These are phyloP conservation scores for Carposina sasakii DNA, from an alignment of 1,140 invertebrate species.

Conservation along the genomic window DNA sequence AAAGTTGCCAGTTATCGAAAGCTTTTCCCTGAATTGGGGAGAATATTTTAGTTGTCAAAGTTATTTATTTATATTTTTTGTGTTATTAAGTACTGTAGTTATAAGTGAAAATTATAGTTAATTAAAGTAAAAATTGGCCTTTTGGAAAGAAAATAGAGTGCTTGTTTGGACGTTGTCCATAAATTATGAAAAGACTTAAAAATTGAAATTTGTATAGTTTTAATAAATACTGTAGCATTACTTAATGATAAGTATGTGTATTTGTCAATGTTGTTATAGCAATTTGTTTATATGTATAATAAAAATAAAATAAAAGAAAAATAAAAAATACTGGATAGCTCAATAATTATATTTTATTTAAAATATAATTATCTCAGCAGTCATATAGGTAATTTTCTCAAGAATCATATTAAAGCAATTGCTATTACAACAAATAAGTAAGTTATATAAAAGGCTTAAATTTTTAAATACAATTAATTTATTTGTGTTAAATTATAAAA, in stretches of 20 bases:
- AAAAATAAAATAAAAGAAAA: background rate
- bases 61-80: too few species aligned
- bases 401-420: background rate
- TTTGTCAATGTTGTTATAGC: background rate
- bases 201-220: conserved; percentile 8
- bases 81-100: too few species aligned
- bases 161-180: conserved; percentile 48
- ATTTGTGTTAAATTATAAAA: too few species aligned
- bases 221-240: background rate
- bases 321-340: background rate
- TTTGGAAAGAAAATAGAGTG: conserved; percentile 42
- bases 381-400: background rate
- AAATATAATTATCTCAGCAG: background rate
- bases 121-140: conserved; percentile 41
- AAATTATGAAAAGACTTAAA: conserved; percentile 19
- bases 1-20: too few species aligned
- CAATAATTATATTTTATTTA: background rate
- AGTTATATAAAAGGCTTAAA: too few species aligned
- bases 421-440: too few species aligned
- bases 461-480: too few species aligned
- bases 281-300: background rate
- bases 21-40: too few species aligned
- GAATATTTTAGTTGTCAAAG: too few species aligned
- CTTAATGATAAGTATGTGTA: background rate
- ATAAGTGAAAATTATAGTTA: conserved; percentile 24